Conservation (phyloP, 2,888 invertebrate species). For the Ophion obscuratus region DNA sequence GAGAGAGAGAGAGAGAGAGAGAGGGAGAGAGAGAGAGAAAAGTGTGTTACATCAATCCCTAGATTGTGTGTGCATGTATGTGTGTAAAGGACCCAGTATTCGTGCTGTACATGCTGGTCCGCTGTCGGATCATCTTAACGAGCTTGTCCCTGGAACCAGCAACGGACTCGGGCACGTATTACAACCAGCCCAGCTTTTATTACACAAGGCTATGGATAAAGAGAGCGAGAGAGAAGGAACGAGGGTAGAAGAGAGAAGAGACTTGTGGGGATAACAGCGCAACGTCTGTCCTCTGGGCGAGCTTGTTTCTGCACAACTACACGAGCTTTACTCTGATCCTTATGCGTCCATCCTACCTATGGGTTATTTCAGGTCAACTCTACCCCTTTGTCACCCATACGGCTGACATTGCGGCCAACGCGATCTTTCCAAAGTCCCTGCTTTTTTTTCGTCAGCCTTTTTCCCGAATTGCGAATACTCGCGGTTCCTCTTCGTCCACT, state of each 20-base stretch:
- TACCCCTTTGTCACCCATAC: neutral
- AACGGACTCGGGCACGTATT: slow-evolving; percentile 46
- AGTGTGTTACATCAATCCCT: slow-evolving; percentile 47
- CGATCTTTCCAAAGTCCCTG: neutral
- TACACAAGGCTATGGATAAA: slow-evolving; percentile 60
- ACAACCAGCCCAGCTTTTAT: slow-evolving; percentile 69
- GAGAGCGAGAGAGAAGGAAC: slow-evolving; percentile 45
- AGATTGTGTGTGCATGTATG: neutral
- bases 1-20: neutral
- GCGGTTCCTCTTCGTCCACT: neutral
- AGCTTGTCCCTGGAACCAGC: slow-evolving; percentile 66
- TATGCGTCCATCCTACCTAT: slow-evolving; percentile 21
- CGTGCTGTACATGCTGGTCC: slow-evolving; percentile 38
- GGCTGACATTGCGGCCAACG: neutral
- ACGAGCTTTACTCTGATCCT: slow-evolving; percentile 26
- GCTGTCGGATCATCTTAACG: slow-evolving; percentile 74
- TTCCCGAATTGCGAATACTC: neutral
- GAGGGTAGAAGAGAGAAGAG: slow-evolving; percentile 21
- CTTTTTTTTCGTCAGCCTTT: neutral
- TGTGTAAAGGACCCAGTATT: slow-evolving; percentile 18
- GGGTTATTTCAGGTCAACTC: neutral
- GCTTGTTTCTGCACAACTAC: slow-evolving; percentile 55
- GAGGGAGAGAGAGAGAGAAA: neutral
- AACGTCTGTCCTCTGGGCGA: slow-evolving; percentile 42
- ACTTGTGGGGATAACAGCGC: slow-evolving; percentile 40